phyloP scores from a whole-genome alignment of 1,140 invertebrate genomes.

The Zeugodacus cucurbitae region DNA sequence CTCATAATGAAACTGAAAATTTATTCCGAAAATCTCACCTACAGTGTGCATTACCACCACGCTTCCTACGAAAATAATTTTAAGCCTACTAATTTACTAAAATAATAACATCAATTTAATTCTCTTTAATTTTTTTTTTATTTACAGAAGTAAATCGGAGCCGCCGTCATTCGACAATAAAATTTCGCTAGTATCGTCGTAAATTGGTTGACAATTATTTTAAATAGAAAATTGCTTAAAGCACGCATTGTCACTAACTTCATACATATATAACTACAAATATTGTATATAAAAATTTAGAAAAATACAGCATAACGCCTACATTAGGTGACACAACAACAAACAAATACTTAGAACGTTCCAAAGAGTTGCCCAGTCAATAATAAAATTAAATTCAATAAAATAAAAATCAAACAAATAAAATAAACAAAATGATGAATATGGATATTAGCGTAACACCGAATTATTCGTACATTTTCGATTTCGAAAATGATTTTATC shows the following conservation, averaged over 20 bases:
- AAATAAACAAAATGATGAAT: conserved; percentile 55
- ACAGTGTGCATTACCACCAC: too few relatives aligned
- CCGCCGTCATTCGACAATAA: not conserved
- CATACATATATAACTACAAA: not conserved
- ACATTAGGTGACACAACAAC: not conserved
- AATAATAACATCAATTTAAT: not conserved
- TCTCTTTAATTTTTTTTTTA: not conserved
- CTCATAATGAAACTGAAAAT: too few relatives aligned
- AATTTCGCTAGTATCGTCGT: not conserved
- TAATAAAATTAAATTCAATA: not conserved
- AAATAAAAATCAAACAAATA: not conserved
- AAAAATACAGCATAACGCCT: not conserved
- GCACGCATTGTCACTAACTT: conserved; percentile 8
- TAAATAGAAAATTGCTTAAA: conserved; percentile 2
- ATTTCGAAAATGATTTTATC: conserved; percentile 94
- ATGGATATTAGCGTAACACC: conserved; percentile 73
- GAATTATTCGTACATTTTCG: conserved; percentile 95
- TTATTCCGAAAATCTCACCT: too few relatives aligned
- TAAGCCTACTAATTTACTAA: too few relatives aligned
- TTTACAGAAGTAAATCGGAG: not conserved
- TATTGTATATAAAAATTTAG: not conserved
- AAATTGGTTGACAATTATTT: not conserved
- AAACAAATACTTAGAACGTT: conserved; percentile 29
- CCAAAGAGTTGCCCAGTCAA: conserved; percentile 28
- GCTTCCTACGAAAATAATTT: too few relatives aligned